Conservation (phyloP, 2,888 invertebrate genomes). For the Drosophila hawaiiensis region DNA sequence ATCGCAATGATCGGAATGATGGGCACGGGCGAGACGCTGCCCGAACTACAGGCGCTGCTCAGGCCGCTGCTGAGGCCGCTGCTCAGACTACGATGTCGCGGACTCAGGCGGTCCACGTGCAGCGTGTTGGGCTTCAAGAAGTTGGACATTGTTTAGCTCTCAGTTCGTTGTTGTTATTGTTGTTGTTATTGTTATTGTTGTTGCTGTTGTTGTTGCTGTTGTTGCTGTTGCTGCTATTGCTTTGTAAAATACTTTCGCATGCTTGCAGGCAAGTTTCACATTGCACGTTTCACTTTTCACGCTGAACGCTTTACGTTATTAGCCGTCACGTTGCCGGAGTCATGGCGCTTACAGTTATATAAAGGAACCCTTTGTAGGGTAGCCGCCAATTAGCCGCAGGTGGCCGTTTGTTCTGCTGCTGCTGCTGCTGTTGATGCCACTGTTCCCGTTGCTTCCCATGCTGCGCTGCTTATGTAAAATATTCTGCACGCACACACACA, state of each 20-base stretch:
- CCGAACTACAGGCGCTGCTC: slow-evolving; percentile 81
- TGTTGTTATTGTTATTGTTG: neutral
- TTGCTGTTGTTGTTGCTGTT: slow-evolving; percentile 2
- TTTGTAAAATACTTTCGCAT: slow-evolving; percentile 27
- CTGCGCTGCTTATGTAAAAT: slow-evolving; percentile 66
- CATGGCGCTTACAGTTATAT: slow-evolving; percentile 44
- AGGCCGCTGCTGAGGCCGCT: slow-evolving; percentile 68
- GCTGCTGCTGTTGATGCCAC: neutral
- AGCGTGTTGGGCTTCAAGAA: slow-evolving; percentile 70
- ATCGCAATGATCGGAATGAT: slow-evolving; percentile 80
- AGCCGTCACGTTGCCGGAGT: slow-evolving; percentile 53
- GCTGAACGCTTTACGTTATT: slow-evolving; percentile 11
- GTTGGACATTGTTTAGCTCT: slow-evolving; percentile 65
- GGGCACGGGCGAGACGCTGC: slow-evolving; percentile 81
- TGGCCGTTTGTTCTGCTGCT: slow-evolving; percentile 50
- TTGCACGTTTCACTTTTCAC: slow-evolving; percentile 16
- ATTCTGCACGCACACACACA: slow-evolving; percentile 11
- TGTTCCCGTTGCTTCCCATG: slow-evolving; percentile 26
- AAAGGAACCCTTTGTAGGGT: slow-evolving; percentile 45
- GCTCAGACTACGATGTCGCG: slow-evolving; percentile 49
- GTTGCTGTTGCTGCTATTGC: neutral
- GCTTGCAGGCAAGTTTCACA: slow-evolving; percentile 23
- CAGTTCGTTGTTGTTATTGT: slow-evolving; percentile 8
- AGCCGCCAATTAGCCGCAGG: slow-evolving; percentile 72
- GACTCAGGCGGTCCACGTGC: slow-evolving; percentile 58